Base-by-base conservation (phyloP, 2,113 vertebrate species). In the Orientallactaga bullata region DNA sequence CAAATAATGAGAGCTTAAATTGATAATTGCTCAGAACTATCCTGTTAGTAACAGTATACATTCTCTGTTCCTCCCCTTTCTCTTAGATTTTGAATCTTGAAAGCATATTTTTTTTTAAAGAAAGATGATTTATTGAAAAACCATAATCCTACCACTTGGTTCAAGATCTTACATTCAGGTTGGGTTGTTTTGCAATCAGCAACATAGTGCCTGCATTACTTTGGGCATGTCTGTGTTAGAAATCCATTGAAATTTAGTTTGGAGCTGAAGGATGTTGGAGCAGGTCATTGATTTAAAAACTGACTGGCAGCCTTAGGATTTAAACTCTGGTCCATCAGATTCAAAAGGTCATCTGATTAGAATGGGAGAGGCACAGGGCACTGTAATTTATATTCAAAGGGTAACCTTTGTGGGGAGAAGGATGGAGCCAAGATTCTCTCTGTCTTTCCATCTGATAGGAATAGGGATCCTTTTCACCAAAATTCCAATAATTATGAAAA, bases 301-400 rank as follows among this genome's bases (percentile, higher is more conserved):
- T 97, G 97, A 97, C 94, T 80, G 60, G 90, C 96, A 96, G 93
- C 92, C 93, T 97, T 97, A 96, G 97, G 98, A 97, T 98, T 98
- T 98, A 98, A 98, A 97, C 94, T 96, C 95, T 95, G 95, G 97
- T 96, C 97, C 96, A 94, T 79, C 95, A 90, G 96, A 98, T 92
- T 97, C 97, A 95, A 98, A 98, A 98, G 98, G 97, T 98, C 97
- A 98, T 90, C 97, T 97, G 97, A 98, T 98, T 98, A 98, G 97
- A 98, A 98, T 97, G 97, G 92, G 86, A 92, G 95, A 98, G 95
- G 97, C 97, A 98, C 96, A 95, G 80, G 95, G 92, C 93, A 61
- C 55, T 93, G 95, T 96, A 95, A 98, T 98, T 98, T 98, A 98
- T 98, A 98, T 98, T 98, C 98, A 98, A 98, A 98, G 95, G 90